Base-by-base conservation (phyloP, 2,888 invertebrate genomes). In the Bibio marci region DNA sequence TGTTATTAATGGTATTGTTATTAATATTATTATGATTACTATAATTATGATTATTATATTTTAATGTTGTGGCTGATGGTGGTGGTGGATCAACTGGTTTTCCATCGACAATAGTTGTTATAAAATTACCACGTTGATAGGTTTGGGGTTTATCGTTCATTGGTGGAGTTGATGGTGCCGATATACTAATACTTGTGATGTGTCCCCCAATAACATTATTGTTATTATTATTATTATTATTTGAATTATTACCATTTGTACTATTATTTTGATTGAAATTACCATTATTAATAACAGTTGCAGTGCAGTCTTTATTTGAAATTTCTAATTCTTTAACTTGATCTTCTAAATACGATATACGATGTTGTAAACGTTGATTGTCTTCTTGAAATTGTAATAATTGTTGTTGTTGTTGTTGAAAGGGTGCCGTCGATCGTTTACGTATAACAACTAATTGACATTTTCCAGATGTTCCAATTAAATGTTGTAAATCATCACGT, bases 301-400 rank as follows among this genome's bases (percentile, higher is more conserved):
- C 25, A 10, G 6, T 15, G 1, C 34, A 4, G 19, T 58, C 58
- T 45, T 61, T 60, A 3, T 49, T 48, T 2, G 46, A 48, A 2
- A 46, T 58, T 39, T 75, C 65, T 36, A 76, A 57, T 48, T 76
- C 73, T 1, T 67, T 64, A 46, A 85, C 85, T 62, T 87, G 87
- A 54, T 88, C 87, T 58, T 90, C 88, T 41, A 90, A 69, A 59
- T 88, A 88, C 2, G 85, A 82, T 51, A 88, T 88, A 47, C 88
- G 70, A 59, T 88, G 88, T 12, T 85, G 85, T 43, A 88, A 67
- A 37, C 87, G 67, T 43, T 85, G 74, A 63, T 86, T 87, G 60
- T 87, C 87, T 17, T 78, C 70, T 50, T 77, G 73, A 15, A 65
- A 56, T 43, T 58, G 57, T 27, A 58, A 51, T 1, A 59, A 44